Evolutionary conservation across 2,113 vertebrate species (phyloP).

Genomic region (Tursiops truncatus): DNA sequence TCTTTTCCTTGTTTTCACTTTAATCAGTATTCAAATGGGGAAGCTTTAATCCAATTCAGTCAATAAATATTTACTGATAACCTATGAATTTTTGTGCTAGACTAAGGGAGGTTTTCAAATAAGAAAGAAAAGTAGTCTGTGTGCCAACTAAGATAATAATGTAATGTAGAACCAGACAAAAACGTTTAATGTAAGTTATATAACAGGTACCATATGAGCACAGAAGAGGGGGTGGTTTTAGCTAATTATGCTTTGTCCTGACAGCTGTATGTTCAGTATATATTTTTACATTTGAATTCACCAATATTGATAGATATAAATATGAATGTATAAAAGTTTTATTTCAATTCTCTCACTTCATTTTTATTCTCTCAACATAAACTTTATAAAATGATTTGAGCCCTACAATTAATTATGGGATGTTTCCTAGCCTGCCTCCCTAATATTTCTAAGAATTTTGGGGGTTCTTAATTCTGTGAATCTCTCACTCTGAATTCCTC

Average conservation of each 20-base stretch:
- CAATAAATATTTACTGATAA: not conserved
- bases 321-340: not conserved
- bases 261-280: not conserved
- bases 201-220: not conserved
- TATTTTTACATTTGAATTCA: not conserved
- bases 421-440: not conserved
- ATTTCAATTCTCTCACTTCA: not conserved
- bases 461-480: not conserved
- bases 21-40: not conserved
- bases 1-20: not conserved
- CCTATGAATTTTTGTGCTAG: not conserved
- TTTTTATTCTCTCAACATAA: not conserved
- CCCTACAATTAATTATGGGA: not conserved
- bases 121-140: not conserved
- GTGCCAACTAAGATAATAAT: not conserved
- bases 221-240: not conserved
- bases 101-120: not conserved
- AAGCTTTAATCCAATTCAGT: not conserved
- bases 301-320: not conserved
- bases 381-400: not conserved
- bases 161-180: not conserved
- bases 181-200: not conserved
- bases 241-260: not conserved
- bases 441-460: not conserved
- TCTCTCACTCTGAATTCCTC: not conserved